Evolutionary conservation across 2,797 vertebrate genomes (phyloP), one percentile per base, ranked within the genome.

Genomic region (Anableps anableps): DNA sequence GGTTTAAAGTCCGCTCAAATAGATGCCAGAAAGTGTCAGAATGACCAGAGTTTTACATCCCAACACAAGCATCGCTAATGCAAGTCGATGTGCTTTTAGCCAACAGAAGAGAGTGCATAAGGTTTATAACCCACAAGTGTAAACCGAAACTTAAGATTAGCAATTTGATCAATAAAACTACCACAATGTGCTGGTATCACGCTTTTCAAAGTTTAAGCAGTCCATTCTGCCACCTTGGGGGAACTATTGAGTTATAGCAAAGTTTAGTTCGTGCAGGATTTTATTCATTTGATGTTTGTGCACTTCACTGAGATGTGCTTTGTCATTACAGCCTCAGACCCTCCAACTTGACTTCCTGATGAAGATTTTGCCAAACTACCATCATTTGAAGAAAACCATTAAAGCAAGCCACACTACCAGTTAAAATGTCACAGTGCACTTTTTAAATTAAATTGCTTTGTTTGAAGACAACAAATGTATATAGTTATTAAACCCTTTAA

Each of bases 311-410:
- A 75, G 2, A 2, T 13, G 1, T 85, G 47, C 74, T 86, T 83
- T 89, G 94, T 80, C 66, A 26, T 87, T 82, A 4, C 89, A 99
- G 98, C 98, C 99, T 10, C 98, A 99, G 93, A 99, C 98, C 0
- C 96, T 99, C 50, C 99, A 99, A 94, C 95, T 99, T 2, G 99
- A 99, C 92, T 99, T 99, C 89, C 95, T 99, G 82, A 99, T 99
- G 99, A 99, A 99, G 96, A 99, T 99, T 91, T 94, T 99, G 88
- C 99, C 99, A 1, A 99, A 99, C 88, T 99, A 99, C 86, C 98
- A 99, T 82, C 99, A 99, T 82, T 93, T 99, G 14, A 99, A 99
- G 95, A 99, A 99, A 94, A 98, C 98, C 0, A 91, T 93, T 74
- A 99, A 99, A 94, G 88, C 94, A 47, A 82, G 83, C 43, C 92